Conservation (phyloP, 2,797 vertebrate genomes). For the Varecia variegata region DNA sequence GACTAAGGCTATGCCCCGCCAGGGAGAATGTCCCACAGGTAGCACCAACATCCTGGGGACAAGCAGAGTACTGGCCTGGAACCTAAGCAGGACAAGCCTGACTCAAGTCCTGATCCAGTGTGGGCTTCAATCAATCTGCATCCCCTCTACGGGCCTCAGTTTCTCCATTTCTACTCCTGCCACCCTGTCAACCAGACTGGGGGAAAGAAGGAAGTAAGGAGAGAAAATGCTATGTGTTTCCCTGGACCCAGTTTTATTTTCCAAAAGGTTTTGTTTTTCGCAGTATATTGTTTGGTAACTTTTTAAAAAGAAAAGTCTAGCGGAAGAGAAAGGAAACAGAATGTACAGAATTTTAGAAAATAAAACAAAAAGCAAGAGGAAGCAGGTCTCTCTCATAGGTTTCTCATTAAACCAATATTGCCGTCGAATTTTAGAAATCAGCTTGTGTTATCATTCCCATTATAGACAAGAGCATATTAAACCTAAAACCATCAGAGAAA, state of each 20-base stretch:
- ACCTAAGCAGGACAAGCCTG: too few relatives aligned
- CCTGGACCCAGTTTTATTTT: not conserved
- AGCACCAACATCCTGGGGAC: not conserved
- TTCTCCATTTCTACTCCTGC: not conserved
- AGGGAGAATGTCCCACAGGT: too few relatives aligned
- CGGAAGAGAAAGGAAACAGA: constrained; percentile 68
- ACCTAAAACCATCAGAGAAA: not conserved
- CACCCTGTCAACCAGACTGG: not conserved
- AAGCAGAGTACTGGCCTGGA: not conserved
- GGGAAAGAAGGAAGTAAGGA: not conserved
- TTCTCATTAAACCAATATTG: constrained; percentile 44
- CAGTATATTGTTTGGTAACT: not conserved
- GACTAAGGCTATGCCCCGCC: too few relatives aligned
- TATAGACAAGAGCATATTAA: not conserved
- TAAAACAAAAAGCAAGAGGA: constrained; percentile 69
- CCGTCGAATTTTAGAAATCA: constrained; percentile 50
- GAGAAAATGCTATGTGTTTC: not conserved
- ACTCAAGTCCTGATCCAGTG: not conserved
- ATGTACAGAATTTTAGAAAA: constrained; percentile 53
- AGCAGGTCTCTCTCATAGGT: constrained; percentile 37
- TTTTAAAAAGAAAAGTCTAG: constrained; percentile 41
- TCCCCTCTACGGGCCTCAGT: accelerated
- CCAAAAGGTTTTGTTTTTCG: constrained; percentile 7
- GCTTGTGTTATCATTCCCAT: constrained; percentile 25
- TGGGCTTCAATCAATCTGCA: accelerated